Base-by-base conservation (phyloP, 2,888 invertebrate genomes). In the Serrognathus titanus region DNA sequence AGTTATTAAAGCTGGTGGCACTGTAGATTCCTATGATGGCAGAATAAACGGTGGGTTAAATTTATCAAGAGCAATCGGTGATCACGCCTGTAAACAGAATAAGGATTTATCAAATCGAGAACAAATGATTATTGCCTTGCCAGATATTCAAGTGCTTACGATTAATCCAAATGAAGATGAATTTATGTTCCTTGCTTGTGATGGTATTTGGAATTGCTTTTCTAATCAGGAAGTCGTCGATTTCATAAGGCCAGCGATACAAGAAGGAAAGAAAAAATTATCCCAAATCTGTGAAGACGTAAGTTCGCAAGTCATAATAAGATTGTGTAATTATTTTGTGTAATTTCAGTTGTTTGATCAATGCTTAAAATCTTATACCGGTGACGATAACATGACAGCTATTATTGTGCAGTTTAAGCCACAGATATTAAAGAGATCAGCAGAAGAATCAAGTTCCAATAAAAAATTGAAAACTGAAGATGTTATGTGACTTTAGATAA, bases 381-480 rank as follows among this genome's bases (percentile, higher is more conserved):
- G 96, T 1, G 98, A 98, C 79, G 99, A 99, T 80, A 99, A 99
- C 78, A 99, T 99, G 98, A 98, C 98, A 0, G 94, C 94, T 53
- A 92, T 99, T 67, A 92, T 99, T 71, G 87, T 97, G 8, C 83
- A 87, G 70, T 92, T 95, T 70, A 86, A 88, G 69, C 66, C 72
- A 40, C 73, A 71, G 55, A 53, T 69, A 70, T 59, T 74, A 58
- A 74, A 72, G 68, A 60, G 71, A 67, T 69, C 66, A 58, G 66
- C 63, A 60, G 69, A 64, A 59, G 63, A 66, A 2, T 51, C 57
- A n/a, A 71, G 72, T 46, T 63, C 51, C 24, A 53, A 67, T 35
- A 75, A 75, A 71, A 63, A 63, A 65, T 66, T 66, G 48, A 74
- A 76, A 61, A 69, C 72, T 63, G 74, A 75, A 48, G 72, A 66